Base-by-base conservation (phyloP, 2,888 invertebrate genomes). In the Drosophila tanythrix region DNA sequence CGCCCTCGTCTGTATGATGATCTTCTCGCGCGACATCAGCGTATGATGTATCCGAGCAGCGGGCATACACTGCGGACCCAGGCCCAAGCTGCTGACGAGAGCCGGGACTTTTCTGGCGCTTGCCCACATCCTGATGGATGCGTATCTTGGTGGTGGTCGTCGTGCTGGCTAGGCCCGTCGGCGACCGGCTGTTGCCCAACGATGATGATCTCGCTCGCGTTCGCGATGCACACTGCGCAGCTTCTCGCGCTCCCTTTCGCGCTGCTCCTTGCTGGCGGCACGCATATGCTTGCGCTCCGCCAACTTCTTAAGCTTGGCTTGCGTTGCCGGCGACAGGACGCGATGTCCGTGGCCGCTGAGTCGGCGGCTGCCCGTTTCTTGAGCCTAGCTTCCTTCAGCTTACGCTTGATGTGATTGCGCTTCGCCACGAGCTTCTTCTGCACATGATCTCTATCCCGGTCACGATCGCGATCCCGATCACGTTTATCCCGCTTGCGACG, bases 71-170 rank as follows among this genome's bases (percentile, higher is more conserved):
- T 73, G 73, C 10, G 68, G 58, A 0, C 73, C 82, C 43, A 76
- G 8, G 2, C 82, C 71, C 2, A 67, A 55, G n/a, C 74, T 66
- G 8, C 60, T 29, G 1, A 53, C 59, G n/a, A 8, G 65, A 55
- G 2, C 81, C 78, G 5, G 95, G 82, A 92, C 94, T 64, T 93
- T 94, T 92, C 93, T 94, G 80, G 93, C 95, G 84, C 94, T 94
- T 95, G 38, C 88, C 85, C 21, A 92, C 92, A 79, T 93, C 93
- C 71, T 92, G 87, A 43, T 92, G 92, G 31, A 92, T 92, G 59
- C 91, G 91, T 62, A 92, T 92, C 73, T 92, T 92, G 2, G 92
- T 92, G n/a, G 92, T 88, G 31, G 92, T 92, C 0, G 92, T 91
- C 11, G 85, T 85, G 63, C 63, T 70, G 7, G 74, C 43, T 2